Evolutionary conservation across 2,797 vertebrate genomes (phyloP), one percentile per base, ranked within the genome.

Genomic region (Tachyglossus aculeatus): DNA sequence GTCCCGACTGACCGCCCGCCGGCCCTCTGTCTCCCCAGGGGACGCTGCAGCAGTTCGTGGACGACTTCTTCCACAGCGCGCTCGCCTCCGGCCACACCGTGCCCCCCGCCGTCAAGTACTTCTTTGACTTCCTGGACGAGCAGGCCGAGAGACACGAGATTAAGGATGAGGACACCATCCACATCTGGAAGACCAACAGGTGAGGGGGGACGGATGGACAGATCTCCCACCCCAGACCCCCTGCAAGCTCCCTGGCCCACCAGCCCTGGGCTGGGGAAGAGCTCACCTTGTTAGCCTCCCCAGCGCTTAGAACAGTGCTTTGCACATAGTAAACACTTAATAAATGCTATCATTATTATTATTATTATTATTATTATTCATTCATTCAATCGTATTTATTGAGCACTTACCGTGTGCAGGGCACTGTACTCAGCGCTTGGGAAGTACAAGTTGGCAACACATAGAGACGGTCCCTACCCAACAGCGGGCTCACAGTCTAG

Each of bases 141-240:
- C 98, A 99, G 92, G 97, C 97, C 0, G 93, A 95, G 78, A 97
- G 95, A 86, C 95, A 98, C 14, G 96, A 96, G 74, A 97, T 97
- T 50, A 95, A 94, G 77, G 98, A 99, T 12, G 98, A 99, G 71
- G 98, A 99, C 81, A 99, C 97, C 55, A 95, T 98, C 83, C 98
- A 99, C 74, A 99, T 99, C 91, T 99, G 98, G 98, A 99, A 99
- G 91, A 99, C 98, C 34, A 99, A 99, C 88, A 99, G 97, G 98
- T 98, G 80, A 0, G 0, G 19, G 2, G 6, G 12, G 74, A 78
- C 77, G 67, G 63, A 67, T 73, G 74, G 67, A 83, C n/a, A n/a
- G n/a, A n/a, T n/a, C n/a, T n/a, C n/a, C n/a, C n/a, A n/a, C 32
- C 4, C 14, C 33, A 7, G 22, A 1, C 4, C 16, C 15, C 45